phyloP scores from a whole-genome alignment of 2,888 invertebrate genomes.

The Cataglyphis rosenhaueri region DNA sequence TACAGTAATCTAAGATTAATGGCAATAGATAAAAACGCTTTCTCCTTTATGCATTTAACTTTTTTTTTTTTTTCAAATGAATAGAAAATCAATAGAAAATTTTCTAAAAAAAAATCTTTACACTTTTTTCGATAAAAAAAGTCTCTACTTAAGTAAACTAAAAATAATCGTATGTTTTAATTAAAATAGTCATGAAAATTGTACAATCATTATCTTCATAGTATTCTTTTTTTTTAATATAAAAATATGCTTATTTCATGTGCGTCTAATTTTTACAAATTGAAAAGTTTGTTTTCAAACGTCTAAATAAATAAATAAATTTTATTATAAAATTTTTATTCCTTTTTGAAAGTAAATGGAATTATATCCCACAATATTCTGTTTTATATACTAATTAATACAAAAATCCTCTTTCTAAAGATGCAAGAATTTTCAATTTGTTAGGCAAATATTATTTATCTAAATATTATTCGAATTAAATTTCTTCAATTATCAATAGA shows the following conservation, averaged over 20 bases:
- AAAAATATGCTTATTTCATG: background rate
- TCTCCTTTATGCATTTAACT: background rate
- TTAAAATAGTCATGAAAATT: background rate
- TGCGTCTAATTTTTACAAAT: background rate
- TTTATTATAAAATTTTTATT: background rate
- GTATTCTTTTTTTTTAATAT: background rate
- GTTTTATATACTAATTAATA: background rate
- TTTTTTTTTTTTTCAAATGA: background rate
- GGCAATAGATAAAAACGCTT: background rate
- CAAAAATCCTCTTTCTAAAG: background rate
- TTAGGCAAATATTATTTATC: background rate
- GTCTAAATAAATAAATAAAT: background rate
- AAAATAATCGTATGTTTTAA: background rate
- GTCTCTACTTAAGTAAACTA: background rate
- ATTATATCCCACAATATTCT: background rate
- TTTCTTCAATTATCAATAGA: background rate
- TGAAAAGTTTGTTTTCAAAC: background rate
- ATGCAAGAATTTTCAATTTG: background rate
- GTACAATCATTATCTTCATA: background rate
- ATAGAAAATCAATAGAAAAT: background rate
- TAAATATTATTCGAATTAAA: background rate
- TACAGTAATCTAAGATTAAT: background rate
- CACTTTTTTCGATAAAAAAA: background rate
- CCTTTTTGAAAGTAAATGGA: background rate
- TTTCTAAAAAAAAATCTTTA: background rate